phyloP scores from a whole-genome alignment of 2,113 vertebrate species.

The Oxyruncus cristatus region DNA sequence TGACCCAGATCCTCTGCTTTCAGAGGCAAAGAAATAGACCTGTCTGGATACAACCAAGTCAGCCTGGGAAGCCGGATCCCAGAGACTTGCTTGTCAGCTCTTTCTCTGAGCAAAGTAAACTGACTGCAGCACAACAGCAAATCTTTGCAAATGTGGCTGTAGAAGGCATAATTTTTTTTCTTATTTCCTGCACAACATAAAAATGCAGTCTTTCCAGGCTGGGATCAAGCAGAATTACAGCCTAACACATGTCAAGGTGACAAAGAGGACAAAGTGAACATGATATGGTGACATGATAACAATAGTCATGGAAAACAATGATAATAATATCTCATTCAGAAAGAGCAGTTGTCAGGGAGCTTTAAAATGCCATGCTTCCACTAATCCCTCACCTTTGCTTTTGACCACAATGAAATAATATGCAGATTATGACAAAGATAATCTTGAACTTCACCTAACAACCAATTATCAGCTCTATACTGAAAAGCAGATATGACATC shows the following conservation, averaged over 20 bases:
- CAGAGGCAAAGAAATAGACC: not conserved
- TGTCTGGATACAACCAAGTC: not conserved
- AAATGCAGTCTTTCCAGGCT: not conserved
- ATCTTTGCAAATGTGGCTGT: not conserved
- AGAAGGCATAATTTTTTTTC: not conserved
- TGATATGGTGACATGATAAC: not conserved
- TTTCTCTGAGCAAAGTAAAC: not conserved
- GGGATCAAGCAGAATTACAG: not conserved
- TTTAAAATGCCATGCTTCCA: conserved; percentile 11
- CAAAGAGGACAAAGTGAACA: not conserved
- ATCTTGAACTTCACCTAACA: not conserved
- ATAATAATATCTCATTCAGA: not conserved
- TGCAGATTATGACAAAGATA: not conserved
- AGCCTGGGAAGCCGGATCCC: not conserved
- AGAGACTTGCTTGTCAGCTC: not conserved
- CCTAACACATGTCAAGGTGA: not conserved
- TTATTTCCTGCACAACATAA: not conserved
- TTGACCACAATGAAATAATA: conserved; percentile 19
- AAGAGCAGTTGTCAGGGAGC: not conserved
- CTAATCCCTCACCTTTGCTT: conserved; percentile 23
- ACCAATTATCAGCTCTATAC: not conserved
- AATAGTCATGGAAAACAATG: not conserved
- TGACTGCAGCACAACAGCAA: not conserved
- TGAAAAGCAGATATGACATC: not conserved
- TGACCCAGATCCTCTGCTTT: not conserved